phyloP scores from a whole-genome alignment of 2,888 invertebrate genomes.

The Biston betularia region DNA sequence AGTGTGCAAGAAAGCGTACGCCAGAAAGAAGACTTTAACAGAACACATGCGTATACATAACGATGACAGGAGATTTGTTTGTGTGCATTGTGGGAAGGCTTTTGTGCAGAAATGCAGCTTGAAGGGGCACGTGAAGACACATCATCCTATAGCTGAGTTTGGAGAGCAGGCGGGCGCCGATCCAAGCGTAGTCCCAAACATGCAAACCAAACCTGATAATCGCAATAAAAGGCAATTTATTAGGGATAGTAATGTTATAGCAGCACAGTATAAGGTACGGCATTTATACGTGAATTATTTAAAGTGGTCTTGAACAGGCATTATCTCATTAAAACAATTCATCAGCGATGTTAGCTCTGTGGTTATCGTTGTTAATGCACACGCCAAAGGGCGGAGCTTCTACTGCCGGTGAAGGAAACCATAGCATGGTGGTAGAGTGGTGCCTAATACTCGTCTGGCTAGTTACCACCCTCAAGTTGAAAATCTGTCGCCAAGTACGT shows the following conservation, averaged over 20 bases:
- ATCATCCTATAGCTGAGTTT: slow-evolving; percentile 4
- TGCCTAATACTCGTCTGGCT: too few relatives aligned
- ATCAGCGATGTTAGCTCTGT: too few relatives aligned
- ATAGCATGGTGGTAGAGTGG: too few relatives aligned
- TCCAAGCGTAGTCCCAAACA: neutral
- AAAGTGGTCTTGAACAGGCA: too few relatives aligned
- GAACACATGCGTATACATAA: slow-evolving; percentile 34
- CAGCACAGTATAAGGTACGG: neutral
- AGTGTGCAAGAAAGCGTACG: slow-evolving; percentile 49
- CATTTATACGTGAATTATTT: too few relatives aligned
- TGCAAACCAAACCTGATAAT: neutral
- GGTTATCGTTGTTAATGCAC: too few relatives aligned
- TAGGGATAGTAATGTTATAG: neutral
- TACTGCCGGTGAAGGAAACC: too few relatives aligned
- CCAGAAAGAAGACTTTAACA: slow-evolving; percentile 60
- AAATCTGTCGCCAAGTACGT: too few relatives aligned
- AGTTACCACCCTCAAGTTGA: too few relatives aligned
- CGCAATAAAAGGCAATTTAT: neutral
- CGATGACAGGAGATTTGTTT: slow-evolving; percentile 45
- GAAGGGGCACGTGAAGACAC: slow-evolving; percentile 38
- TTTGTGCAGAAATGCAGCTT: slow-evolving; percentile 65
- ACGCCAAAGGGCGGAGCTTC: too few relatives aligned
- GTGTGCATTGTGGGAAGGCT: slow-evolving; percentile 57
- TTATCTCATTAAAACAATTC: too few relatives aligned
- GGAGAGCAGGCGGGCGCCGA: neutral